Base-by-base conservation (phyloP, 1,140 invertebrate genomes). In the Brachionus manjavacas region DNA sequence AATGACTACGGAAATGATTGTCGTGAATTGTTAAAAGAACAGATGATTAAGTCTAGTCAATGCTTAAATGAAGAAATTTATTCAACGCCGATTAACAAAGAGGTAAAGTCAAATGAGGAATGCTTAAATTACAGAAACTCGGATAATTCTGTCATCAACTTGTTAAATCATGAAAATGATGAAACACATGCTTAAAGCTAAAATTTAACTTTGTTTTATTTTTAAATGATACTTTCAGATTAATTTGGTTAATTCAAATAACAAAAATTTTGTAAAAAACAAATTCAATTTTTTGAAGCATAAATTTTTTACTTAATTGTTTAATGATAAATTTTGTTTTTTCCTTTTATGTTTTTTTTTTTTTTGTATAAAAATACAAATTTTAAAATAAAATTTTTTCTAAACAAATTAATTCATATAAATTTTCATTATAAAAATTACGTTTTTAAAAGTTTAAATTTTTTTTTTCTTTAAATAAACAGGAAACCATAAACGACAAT, bases 1-100 rank as follows among this genome's bases (percentile, higher is more conserved):
- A 81, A 46, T 16, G 79, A 81, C 20, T 81, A 43, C 39, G 79
- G 72, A 14, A 76, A 49, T 25, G 72, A 76, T 76, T 49, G 16
- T 23, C 41, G 46, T 46, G 43, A 76, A 49, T 49, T 49, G 20
- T 49, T 76, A 23, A 76, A 25, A 6, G 41, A 76, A 11, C 68
- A 72, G 16, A 43, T 72, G 68, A 76, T 25, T 49, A 49, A 49
- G 41, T 49, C 72, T 76, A 76, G 72, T 76, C 72, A 74, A 6
- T 46, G 16, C 9, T 43, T 76, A 23, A 14, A 28, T 4, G 41
- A 76, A 12, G 43, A 76, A 49, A 76, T 76, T 25, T 76, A 76
- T 23, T 76, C 72, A 49, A 76, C 41, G 12, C 72, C 72, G 7
- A 49, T 11, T 49, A 76, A 76, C n/a, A 76, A 76, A 76, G 20